Evolutionary conservation across 1,140 invertebrate species (phyloP).

Genomic region (Hyles euphorbiae): DNA sequence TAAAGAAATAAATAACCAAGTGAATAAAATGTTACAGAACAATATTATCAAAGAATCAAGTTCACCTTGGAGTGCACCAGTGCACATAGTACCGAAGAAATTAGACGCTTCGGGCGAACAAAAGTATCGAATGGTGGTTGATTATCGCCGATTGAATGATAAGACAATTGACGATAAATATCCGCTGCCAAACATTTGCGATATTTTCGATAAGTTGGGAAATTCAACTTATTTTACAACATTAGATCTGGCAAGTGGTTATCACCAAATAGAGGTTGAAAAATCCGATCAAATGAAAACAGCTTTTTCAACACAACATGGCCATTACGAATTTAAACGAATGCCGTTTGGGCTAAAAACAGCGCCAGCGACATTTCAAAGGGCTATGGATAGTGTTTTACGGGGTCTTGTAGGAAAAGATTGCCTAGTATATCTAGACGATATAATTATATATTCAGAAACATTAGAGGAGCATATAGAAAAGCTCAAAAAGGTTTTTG

Average conservation of each 20-base stretch:
- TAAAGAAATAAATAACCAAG: constrained; percentile 11
- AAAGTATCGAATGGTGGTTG: constrained; percentile 12
- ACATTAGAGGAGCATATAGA: neutral
- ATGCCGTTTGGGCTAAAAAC: neutral
- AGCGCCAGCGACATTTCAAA: constrained; percentile 3
- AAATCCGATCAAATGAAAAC: constrained; percentile 5
- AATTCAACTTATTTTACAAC: constrained; percentile 2
- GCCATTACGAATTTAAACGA: constrained; percentile 5
- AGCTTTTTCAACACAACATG: constrained; percentile 1
- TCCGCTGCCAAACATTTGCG: constrained; percentile 13
- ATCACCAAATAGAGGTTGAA: constrained; percentile 10
- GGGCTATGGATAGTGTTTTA: neutral
- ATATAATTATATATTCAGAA: neutral
- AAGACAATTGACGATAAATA: constrained; percentile 10
- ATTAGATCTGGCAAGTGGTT: constrained; percentile 10
- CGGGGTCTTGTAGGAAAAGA: neutral
- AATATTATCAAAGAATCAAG: constrained; percentile 6
- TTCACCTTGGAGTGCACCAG: constrained; percentile 14
- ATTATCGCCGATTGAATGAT: constrained; percentile 11
- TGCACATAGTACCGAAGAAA: constrained; percentile 14
- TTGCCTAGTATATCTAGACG: constrained; percentile 1
- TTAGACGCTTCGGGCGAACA: constrained; percentile 9
- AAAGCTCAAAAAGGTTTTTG: neutral
- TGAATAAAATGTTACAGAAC: constrained; percentile 6
- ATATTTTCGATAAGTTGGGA: constrained; percentile 11